These are phyloP conservation scores for Archivesica marissinica DNA, from an alignment of 1,140 invertebrate genomes.

Conservation along the genomic window DNA sequence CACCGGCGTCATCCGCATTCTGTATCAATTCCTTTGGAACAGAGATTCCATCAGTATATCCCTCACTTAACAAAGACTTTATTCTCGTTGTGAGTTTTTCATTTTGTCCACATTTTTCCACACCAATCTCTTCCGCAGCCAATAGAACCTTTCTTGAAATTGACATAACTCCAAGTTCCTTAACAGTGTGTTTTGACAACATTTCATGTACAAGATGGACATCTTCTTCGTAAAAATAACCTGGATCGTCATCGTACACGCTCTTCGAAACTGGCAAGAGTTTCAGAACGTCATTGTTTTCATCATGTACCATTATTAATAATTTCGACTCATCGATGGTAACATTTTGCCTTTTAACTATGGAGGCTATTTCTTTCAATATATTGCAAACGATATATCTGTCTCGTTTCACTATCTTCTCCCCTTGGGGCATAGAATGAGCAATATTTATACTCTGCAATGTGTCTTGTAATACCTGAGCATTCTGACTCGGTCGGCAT, in stretches of 20 bases:
- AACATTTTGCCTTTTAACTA: constrained; percentile 31
- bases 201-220: constrained; percentile 49
- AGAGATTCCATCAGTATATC: constrained; percentile 75
- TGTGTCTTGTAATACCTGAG: neutral
- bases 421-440: neutral
- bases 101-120: constrained; percentile 72
- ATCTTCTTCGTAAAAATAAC: constrained; percentile 69
- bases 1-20: constrained; percentile 84
- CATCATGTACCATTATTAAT: constrained; percentile 59
- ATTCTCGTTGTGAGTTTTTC: constrained; percentile 76
- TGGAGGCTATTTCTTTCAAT: neutral
- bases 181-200: constrained; percentile 53
- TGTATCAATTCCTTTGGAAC: constrained; percentile 79
- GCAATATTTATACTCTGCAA: neutral
- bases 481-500: neutral
- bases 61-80: constrained; percentile 65
- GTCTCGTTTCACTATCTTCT: neutral
- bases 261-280: constrained; percentile 30
- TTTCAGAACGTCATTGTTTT: constrained; percentile 21
- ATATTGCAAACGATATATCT: neutral
- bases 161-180: constrained; percentile 68
- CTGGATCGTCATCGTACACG: constrained; percentile 65
- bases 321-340: neutral
- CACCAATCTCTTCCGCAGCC: constrained; percentile 52
- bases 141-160: constrained; percentile 51